phyloP scores from a whole-genome alignment of 2,888 invertebrate genomes.

The Dexiosoma caninum region DNA sequence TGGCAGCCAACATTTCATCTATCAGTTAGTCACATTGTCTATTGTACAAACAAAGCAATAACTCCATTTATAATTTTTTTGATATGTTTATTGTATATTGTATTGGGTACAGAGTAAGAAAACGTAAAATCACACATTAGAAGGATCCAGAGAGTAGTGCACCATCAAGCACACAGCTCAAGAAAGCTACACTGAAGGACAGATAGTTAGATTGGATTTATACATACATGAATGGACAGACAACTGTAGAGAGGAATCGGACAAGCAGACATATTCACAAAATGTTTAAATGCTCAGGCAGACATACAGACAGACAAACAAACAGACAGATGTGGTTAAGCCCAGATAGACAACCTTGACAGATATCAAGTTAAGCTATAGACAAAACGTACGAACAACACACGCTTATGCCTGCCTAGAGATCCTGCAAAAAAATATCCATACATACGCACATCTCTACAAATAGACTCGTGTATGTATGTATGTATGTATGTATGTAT shows the following conservation, averaged over 20 bases:
- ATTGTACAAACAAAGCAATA: constrained; percentile 59
- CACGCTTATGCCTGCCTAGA: background rate
- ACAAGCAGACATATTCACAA: constrained; percentile 26
- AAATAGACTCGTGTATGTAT: too few species aligned
- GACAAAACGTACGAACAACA: constrained; percentile 34
- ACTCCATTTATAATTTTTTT: constrained; percentile 64
- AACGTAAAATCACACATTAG: constrained; percentile 38
- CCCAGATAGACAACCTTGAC: constrained; percentile 61
- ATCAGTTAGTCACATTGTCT: constrained; percentile 58
- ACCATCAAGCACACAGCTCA: constrained; percentile 18
- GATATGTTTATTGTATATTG: constrained; percentile 63
- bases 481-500: background rate
- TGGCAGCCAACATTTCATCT: constrained; percentile 57
- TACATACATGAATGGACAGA: constrained; percentile 17
- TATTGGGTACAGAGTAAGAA: constrained; percentile 46
- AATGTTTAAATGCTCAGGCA: background rate
- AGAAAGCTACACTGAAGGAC: constrained; percentile 7
- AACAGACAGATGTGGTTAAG: constrained; percentile 50
- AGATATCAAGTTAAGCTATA: constrained; percentile 58
- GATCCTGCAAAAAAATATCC: constrained; percentile 24
- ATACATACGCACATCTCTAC: background rate
- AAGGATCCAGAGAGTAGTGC: background rate
- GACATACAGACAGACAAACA: constrained; percentile 14
- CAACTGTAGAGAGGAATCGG: constrained; percentile 1
- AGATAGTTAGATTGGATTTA: constrained; percentile 39